Base-by-base conservation (phyloP, 2,888 invertebrate genomes). In the Prionchulus punctatus region DNA sequence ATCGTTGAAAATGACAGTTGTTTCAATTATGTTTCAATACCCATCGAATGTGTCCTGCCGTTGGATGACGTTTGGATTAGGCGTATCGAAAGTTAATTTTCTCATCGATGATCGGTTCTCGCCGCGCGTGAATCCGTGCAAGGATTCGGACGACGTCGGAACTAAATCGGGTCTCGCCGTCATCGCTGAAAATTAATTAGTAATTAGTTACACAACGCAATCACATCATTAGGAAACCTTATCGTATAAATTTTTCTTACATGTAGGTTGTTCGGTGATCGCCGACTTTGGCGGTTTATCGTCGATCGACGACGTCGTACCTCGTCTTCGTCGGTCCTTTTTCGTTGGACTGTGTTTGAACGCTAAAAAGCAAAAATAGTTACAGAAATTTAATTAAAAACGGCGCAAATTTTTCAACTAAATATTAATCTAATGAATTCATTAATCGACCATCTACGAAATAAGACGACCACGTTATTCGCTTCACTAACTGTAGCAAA, bases 341-440 rank as follows among this genome's bases (percentile, higher is more conserved):
- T 63, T 60, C 21, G 63, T 64, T 18, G 65, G 65, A 27, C 64
- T 64, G 45, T 62, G 61, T 59, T 64, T 64, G 43, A 65, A 55
- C 12, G 65, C 65, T 65, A 59, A 60, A 65, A 64, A 56, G n/a
- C 7, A 30, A 28, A 28, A 7, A 30, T 12, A 47, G 12, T 21
- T 2, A 43, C 21, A 54, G 54, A 45, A 12, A 25, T 45, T 15
- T 4, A 23, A 50, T 50, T 23, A 25, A 50, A 23, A n/a, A n/a
- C n/a, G n/a, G n/a, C n/a, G n/a, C n/a, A n/a, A n/a, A n/a, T n/a
- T n/a, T n/a, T n/a, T n/a, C n/a, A n/a, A n/a, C n/a, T n/a, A n/a
- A n/a, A n/a, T n/a, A n/a, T n/a, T n/a, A n/a, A n/a, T n/a, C n/a
- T n/a, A n/a, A n/a, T n/a, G n/a, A n/a, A n/a, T n/a, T n/a, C n/a